Evolutionary conservation across 2,888 invertebrate species (phyloP), one percentile per base, ranked within the genome.

Genomic region (Pristionchus entomophagus): DNA sequence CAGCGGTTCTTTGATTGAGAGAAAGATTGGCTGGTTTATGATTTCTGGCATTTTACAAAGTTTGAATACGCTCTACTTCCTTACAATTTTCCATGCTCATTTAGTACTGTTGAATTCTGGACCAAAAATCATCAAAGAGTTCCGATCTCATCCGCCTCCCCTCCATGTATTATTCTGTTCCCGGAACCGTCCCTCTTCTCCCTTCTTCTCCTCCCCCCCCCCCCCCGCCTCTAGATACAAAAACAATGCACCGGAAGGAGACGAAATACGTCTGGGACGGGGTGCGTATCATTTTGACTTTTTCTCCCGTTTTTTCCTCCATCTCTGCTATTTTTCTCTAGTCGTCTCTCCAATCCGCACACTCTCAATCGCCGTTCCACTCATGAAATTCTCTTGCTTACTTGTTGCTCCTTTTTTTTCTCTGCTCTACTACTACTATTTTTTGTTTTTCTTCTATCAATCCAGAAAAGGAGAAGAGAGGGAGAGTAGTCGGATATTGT

Each of bases 181-280:
- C 41, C 1, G n/a, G 45, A 73, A 22, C 73, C 6, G 38, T 69
- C 45, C 65, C 35, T 65, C 26, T 73, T 8, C 41, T 73, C 45
- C 14, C 45, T 14, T 45, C 45, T 14, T 19, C n/a, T n/a, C n/a
- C n/a, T n/a, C n/a, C n/a, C 45, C 65, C 35, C 35, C 26, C 45
- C 3, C 41, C 45, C 45, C 14, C 45, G 8, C 14, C 45, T 14
- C 12, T 73, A 73, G 26, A 73, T 73, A 73, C 65, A 73, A 45
- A n/a, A 73, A 22, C 45, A 45, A n/a, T 41, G 41, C 41, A 73
- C 6, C 41, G 41, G 73, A 45, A 73, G n/a, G n/a, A n/a, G 73
- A 73, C 73, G 73, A 73, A 73, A 73, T 73, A 73, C 45, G n/a
- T 45, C 73, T 73, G 41, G 38, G 73, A 73, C 38, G 73, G n/a